These are phyloP conservation scores for Echiichthys vipera DNA, from an alignment of 2,797 vertebrate genomes.

Conservation along the genomic window DNA sequence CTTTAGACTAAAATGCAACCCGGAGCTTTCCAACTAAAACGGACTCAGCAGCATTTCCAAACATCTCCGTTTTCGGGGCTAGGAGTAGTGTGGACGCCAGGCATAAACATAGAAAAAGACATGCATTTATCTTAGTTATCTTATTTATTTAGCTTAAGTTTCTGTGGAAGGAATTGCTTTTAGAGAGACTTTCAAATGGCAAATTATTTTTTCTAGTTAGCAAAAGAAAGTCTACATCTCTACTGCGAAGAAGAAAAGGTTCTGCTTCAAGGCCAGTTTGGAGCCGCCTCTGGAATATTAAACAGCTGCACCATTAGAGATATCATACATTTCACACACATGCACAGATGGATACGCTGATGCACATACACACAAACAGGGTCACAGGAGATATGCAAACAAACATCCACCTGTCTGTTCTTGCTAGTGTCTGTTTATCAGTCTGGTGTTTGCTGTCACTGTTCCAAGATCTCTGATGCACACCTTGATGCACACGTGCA, in stretches of 20 bases:
- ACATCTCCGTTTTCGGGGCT: too few relatives aligned
- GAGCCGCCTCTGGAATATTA: constrained; percentile 36
- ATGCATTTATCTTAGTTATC: too few relatives aligned
- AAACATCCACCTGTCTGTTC: constrained; percentile 79
- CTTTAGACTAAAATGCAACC: too few relatives aligned
- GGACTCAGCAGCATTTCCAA: too few relatives aligned
- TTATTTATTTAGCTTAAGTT: constrained; percentile 7
- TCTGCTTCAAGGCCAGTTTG: constrained; percentile 5
- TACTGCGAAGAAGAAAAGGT: not conserved
- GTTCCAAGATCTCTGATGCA: constrained; percentile 56
- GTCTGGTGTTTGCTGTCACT: constrained; percentile 65
- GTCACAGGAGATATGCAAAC: constrained; percentile 71
- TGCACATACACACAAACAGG: constrained; percentile 33
- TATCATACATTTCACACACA: constrained; percentile 10
- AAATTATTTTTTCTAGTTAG: not conserved
- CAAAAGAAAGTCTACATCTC: not conserved
- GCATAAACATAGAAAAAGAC: too few relatives aligned
- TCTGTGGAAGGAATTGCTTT: not conserved
- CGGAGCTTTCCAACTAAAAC: too few relatives aligned
- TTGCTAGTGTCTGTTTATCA: constrained; percentile 79
- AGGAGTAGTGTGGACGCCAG: too few relatives aligned
- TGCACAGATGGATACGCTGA: constrained; percentile 29
- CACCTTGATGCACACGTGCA: constrained; percentile 12
- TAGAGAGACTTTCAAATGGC: not conserved
- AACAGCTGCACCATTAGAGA: constrained; percentile 39